phyloP scores from a whole-genome alignment of 1,140 invertebrate genomes.

The Meloidogyne chitwoodi region DNA sequence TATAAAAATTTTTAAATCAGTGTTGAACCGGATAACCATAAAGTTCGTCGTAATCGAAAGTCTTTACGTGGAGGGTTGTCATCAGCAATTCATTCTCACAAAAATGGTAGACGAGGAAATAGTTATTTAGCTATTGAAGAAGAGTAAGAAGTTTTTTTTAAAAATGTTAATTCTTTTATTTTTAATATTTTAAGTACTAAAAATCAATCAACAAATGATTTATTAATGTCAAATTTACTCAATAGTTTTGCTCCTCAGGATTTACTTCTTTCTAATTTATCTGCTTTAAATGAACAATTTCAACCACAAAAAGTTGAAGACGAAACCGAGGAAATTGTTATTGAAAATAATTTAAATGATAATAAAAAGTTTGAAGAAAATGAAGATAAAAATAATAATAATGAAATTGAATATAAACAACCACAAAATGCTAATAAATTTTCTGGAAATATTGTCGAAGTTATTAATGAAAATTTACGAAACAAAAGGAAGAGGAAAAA shows the following conservation, averaged over 20 bases:
- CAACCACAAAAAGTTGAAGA: background rate
- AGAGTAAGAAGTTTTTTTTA: background rate
- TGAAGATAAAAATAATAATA: background rate
- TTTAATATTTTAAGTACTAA: background rate
- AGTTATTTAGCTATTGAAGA: background rate
- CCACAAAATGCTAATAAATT: background rate
- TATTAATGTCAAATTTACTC: constrained; percentile 15
- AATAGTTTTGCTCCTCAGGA: background rate
- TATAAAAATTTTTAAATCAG: background rate
- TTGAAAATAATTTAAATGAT: background rate
- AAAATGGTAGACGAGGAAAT: background rate
- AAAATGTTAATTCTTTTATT: background rate
- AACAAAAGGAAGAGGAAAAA: background rate
- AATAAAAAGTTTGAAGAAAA: background rate
- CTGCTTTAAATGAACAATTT: background rate
- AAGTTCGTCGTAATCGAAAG: background rate
- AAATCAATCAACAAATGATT: background rate
- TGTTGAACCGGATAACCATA: background rate
- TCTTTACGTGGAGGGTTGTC: background rate
- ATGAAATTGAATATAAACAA: background rate
- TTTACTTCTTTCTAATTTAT: constrained; percentile 1
- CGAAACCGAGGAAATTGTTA: background rate
- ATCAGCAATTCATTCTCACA: background rate
- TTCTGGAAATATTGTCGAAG: background rate
- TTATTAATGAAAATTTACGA: background rate